Conservation (phyloP, 2,888 invertebrate species). For the Dryomyza anilis region DNA sequence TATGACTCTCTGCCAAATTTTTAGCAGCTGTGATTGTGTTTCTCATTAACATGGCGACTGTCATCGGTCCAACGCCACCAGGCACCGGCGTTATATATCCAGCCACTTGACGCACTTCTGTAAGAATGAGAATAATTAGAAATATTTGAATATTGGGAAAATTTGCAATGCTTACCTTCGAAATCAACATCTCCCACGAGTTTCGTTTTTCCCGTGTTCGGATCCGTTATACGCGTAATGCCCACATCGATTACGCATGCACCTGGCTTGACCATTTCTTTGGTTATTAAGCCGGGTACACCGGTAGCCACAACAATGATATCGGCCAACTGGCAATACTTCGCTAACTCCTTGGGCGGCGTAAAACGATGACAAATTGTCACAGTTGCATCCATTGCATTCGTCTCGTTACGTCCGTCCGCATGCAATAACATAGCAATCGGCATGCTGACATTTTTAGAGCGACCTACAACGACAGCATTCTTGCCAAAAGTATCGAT, state of each 20-base stretch:
- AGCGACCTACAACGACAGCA: slow-evolving; percentile 86
- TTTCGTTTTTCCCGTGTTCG: slow-evolving; percentile 69
- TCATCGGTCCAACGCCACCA: slow-evolving; percentile 92
- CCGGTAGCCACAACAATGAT: slow-evolving; percentile 65
- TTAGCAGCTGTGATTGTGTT: slow-evolving; percentile 82
- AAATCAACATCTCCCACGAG: slow-evolving; percentile 90
- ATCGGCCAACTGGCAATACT: slow-evolving; percentile 65
- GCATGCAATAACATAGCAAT: slow-evolving; percentile 84
- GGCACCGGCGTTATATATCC: slow-evolving; percentile 89
- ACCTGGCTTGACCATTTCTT: slow-evolving; percentile 87
- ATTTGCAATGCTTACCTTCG: slow-evolving; percentile 65
- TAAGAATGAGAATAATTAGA: slow-evolving; percentile 55
- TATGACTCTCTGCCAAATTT: slow-evolving; percentile 47
- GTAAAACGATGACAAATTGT: slow-evolving; percentile 90
- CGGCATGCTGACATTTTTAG: slow-evolving; percentile 91
- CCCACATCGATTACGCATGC: slow-evolving; percentile 90
- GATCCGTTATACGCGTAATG: slow-evolving; percentile 73
- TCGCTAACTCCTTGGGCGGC: slow-evolving; percentile 74
- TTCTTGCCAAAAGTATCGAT: slow-evolving; percentile 84
- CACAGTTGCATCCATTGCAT: slow-evolving; percentile 84
- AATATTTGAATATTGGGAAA: background rate
- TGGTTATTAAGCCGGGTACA: slow-evolving; percentile 74
- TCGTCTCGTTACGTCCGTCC: slow-evolving; percentile 72
- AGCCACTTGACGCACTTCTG: slow-evolving; percentile 75
- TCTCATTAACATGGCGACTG: slow-evolving; percentile 90